A percentile compares a stretch with the other conserved stretches of the same genome.
Conservation (phyloP, 2,113 vertebrate genomes). For the Entosphenus tridentatus region DNA sequence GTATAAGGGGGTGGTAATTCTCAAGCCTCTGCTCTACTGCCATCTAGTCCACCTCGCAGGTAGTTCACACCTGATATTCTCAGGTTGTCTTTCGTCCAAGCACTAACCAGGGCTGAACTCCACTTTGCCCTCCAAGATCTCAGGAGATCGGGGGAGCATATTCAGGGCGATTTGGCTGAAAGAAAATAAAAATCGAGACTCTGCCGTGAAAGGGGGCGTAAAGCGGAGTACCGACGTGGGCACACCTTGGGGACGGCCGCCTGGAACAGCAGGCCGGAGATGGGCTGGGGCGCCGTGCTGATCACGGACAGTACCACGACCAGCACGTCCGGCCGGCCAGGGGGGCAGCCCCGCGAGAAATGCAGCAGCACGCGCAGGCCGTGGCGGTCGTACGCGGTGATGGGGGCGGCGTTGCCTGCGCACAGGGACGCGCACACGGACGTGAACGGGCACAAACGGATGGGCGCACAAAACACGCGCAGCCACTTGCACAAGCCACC, state of each 20-base stretch:
- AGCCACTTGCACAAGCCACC: too few species aligned
- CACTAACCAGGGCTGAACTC: too few species aligned
- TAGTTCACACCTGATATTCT: too few species aligned
- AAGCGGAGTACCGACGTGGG: neutral
- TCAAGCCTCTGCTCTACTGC: too few species aligned
- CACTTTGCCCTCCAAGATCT: too few species aligned
- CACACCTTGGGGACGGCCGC: conserved; percentile 76
- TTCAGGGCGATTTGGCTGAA: neutral
- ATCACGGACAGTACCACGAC: conserved; percentile 95
- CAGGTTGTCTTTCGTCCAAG: too few species aligned
- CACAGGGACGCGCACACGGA: neutral
- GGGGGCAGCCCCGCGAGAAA: conserved; percentile 55
- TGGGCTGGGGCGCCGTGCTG: conserved; percentile 56
- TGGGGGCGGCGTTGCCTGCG: conserved; percentile 63
- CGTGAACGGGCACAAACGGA: neutral
- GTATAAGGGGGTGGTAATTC: too few species aligned
- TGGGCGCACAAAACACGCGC: neutral
- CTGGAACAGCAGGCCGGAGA: conserved; percentile 73
- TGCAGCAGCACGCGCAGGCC: conserved; percentile 81
- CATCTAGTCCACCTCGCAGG: too few species aligned
- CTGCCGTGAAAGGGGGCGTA: neutral
- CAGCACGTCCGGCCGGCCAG: conserved; percentile 47
- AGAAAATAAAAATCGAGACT: neutral
- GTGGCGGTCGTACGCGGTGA: conserved; percentile 72
- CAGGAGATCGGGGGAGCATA: neutral